These are phyloP conservation scores for Benitochromis conjunctus DNA, from an alignment of 2,113 vertebrate species.

Conservation along the genomic window DNA sequence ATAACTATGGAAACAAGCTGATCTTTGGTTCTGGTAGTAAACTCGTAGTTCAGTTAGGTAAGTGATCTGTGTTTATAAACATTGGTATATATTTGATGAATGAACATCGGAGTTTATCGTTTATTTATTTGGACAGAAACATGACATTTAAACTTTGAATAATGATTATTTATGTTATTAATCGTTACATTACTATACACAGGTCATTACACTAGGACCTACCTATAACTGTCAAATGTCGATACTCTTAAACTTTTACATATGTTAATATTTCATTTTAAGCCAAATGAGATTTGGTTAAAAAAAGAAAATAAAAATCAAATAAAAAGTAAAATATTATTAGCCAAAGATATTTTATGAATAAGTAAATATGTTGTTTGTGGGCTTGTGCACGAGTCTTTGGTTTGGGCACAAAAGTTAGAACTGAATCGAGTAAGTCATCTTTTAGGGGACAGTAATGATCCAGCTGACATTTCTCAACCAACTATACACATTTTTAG, in stretches of 20 bases:
- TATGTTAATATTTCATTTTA: accelerated
- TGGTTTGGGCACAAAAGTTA: conserved; percentile 11
- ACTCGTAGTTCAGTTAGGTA: background rate
- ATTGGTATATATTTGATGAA: background rate
- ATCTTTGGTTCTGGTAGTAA: background rate
- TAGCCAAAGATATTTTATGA: background rate
- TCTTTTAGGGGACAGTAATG: background rate
- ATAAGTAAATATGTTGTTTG: accelerated
- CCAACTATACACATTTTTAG: accelerated
- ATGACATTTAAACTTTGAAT: background rate
- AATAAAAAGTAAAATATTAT: background rate
- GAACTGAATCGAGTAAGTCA: background rate
- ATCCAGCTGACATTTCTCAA: accelerated
- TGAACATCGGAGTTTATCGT: background rate
- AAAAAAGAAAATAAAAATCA: background rate
- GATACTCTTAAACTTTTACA: accelerated
- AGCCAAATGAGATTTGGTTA: accelerated
- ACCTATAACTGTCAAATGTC: accelerated
- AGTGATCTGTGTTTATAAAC: background rate
- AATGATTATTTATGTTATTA: accelerated
- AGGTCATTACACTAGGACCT: background rate
- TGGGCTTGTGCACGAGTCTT: background rate
- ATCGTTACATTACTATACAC: background rate
- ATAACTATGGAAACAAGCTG: background rate
- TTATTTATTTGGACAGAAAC: background rate